Evolutionary conservation across 92 coral and sea anemone genomes (phyloP), one percentile per base, ranked within the genome.

Genomic region (Heliopora coerulea): DNA sequence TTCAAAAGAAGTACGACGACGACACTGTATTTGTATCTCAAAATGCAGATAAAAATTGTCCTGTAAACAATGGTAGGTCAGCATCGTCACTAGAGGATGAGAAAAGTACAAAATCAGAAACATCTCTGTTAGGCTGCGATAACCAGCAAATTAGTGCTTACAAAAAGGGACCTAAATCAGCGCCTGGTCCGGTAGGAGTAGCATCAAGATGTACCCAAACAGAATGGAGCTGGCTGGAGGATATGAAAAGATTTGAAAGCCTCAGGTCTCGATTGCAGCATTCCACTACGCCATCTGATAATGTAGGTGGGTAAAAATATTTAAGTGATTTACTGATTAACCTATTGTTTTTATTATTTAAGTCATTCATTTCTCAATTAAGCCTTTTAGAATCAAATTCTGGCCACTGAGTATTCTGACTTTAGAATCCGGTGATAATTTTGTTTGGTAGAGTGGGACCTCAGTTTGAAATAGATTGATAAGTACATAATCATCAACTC

Each of bases 201-300:
- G 74, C 88, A 15, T 66, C 96, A 65, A 80, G 65, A 9, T 89
- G 84, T 44, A 89, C 96, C 10, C 96, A 89, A 80, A 89, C 91
- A 19, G 91, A 89, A 34, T 84, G 88, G 82, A 89, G 96, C 50
- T 89, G 96, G 96, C 54, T 89, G 39, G 85, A 87, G 42, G 96
- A 89, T 67, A 68, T 82, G 68, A 77, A 84, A 27, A 72, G 62
- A n/a, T 84, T 62, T 65, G 85, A 87, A 68, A 87, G 84, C 74
- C 59, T 87, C 14, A 52, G 24, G 35, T n/a, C 77, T 28, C 48
- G 54, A 25, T 11, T 52, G 3, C 8, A 56, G 61, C 8, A 29
- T 3, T 56, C 61, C 28, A 56, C 23, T 8, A 56, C 14, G 52
- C n/a, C 10, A 6, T 3, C n/a, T 15, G n/a, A 46, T 46, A 46